Percentiles rank a stretch among this genome's conserved stretches.
Conservation (phyloP, 1,140 invertebrate genomes). For the Drosophila kikkawai region DNA sequence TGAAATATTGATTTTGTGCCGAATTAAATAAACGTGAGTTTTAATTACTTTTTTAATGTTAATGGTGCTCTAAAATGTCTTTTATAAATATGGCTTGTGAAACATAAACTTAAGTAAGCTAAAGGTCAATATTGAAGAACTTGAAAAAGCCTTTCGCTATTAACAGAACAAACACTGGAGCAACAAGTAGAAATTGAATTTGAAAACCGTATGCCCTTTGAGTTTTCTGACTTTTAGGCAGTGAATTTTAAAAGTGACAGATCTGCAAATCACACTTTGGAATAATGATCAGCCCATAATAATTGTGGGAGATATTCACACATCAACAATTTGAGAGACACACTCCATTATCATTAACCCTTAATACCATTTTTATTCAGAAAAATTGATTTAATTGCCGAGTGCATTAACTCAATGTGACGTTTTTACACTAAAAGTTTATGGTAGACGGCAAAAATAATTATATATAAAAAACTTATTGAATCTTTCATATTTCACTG, state of each 20-base stretch:
- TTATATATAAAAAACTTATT: neutral
- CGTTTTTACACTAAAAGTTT: neutral
- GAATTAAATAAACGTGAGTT: slow-evolving; percentile 10
- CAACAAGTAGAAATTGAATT: slow-evolving; percentile 19
- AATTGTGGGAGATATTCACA: slow-evolving; percentile 18
- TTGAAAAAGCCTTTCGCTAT: neutral
- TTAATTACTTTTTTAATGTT: neutral
- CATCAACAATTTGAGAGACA: slow-evolving; percentile 2
- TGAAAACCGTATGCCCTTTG: neutral
- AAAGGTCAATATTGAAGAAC: neutral
- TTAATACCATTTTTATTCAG: neutral
- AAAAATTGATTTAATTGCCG: slow-evolving; percentile 2
- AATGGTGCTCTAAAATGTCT: neutral
- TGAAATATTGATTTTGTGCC: slow-evolving; percentile 30
- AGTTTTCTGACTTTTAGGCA: neutral
- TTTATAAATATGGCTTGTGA: neutral
- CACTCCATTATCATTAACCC: slow-evolving; percentile 13
- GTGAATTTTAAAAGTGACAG: neutral
- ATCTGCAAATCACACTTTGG: neutral
- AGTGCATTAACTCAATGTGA: slow-evolving; percentile 1
- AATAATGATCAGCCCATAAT: neutral
- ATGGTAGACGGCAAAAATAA: slow-evolving; percentile 6
- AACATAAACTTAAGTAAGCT: neutral
- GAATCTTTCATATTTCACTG: neutral
- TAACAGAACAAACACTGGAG: slow-evolving; percentile 1